Evolutionary conservation across 2,797 vertebrate species (phyloP).

Genomic region (Gymnothorax javanicus): DNA sequence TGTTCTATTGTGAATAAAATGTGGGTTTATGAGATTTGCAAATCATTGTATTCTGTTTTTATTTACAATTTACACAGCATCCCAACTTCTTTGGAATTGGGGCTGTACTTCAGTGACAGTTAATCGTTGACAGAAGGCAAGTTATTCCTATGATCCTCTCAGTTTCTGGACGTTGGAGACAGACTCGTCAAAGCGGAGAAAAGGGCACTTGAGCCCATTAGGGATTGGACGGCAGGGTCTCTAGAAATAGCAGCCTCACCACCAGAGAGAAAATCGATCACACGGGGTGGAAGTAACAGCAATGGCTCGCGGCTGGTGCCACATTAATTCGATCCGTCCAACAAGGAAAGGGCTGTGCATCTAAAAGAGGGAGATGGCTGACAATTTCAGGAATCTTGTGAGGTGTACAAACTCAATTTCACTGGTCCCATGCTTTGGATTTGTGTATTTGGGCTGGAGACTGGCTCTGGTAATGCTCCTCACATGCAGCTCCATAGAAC

Average conservation of each 20-base stretch:
- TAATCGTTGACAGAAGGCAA: neutral
- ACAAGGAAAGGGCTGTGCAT: slow-evolving; percentile 18
- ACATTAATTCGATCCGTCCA: slow-evolving; percentile 28
- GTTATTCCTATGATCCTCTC: neutral
- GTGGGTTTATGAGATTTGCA: too few species aligned
- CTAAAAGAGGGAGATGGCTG: slow-evolving; percentile 36
- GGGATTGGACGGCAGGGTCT: neutral
- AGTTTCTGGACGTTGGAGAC: neutral
- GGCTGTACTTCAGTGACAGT: too few species aligned
- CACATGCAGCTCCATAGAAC: slow-evolving; percentile 45
- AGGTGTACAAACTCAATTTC: slow-evolving; percentile 51
- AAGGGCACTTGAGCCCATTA: neutral
- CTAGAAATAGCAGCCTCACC: slow-evolving; percentile 9
- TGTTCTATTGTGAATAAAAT: too few species aligned
- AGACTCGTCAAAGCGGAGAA: neutral
- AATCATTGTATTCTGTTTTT: too few species aligned
- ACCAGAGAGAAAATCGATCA: neutral
- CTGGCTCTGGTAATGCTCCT: slow-evolving; percentile 43
- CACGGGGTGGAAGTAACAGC: neutral
- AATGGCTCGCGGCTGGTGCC: neutral
- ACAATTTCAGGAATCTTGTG: slow-evolving; percentile 44
- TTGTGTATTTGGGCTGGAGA: slow-evolving; percentile 30
- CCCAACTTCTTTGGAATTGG: too few species aligned
- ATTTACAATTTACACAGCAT: too few species aligned
- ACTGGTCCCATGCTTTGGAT: slow-evolving; percentile 55